Evolutionary conservation across 1,140 invertebrate genomes (phyloP).

Genomic region (Acyrthosiphon pisum): DNA sequence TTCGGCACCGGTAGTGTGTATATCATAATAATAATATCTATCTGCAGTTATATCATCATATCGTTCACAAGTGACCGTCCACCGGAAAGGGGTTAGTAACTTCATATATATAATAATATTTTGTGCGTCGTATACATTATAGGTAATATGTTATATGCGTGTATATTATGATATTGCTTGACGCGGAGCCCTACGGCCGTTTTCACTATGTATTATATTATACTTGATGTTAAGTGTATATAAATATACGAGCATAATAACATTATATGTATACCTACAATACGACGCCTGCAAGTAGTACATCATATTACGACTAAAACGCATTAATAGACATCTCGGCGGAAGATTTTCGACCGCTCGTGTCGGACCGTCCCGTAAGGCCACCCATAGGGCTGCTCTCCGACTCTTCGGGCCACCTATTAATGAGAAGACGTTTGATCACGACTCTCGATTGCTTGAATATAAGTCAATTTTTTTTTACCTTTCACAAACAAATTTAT

Average conservation of each 20-base stretch:
- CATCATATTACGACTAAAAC: slow-evolving; percentile 9
- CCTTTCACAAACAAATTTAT: slow-evolving; percentile 37
- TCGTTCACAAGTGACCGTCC: neutral
- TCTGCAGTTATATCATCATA: neutral
- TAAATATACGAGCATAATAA: neutral
- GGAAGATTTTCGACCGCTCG: neutral
- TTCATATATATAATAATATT: neutral
- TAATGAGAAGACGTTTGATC: slow-evolving; percentile 23
- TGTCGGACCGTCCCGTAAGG: neutral
- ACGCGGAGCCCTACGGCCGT: neutral
- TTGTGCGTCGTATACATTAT: no score
- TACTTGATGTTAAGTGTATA: neutral
- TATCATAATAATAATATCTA: neutral
- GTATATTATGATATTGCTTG: neutral
- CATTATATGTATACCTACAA: neutral
- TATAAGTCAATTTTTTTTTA: slow-evolving; percentile 21
- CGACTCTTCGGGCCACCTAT: neutral
- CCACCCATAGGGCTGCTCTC: slow-evolving; percentile 26
- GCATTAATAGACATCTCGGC: neutral
- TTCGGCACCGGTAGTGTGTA: neutral
- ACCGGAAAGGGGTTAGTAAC: neutral
- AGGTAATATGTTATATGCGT: no score
- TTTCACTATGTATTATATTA: neutral
- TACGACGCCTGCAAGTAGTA: neutral
- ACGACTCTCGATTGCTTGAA: slow-evolving; percentile 16